A percentile compares a stretch with the other conserved stretches of the same genome.
These are phyloP conservation scores for Chirona hameri DNA, from an alignment of 2,888 invertebrate species.

Conservation along the genomic window DNA sequence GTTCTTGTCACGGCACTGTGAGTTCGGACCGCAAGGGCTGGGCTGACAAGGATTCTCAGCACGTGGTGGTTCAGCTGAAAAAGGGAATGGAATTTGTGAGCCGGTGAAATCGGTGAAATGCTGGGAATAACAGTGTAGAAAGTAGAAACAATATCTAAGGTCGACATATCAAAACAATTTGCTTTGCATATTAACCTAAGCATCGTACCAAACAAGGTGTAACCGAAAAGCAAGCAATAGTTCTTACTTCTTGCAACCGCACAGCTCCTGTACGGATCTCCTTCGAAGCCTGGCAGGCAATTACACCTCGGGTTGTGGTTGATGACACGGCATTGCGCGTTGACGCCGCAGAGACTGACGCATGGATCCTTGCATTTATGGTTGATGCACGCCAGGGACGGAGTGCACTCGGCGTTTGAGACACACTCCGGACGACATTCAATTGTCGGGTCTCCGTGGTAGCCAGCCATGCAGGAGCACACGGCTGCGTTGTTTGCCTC, in stretches of 20 bases:
- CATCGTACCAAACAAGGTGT: no score
- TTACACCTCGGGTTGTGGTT: conserved; percentile 64
- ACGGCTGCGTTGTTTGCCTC: no score
- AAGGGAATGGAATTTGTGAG: conserved; percentile 32
- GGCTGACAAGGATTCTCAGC: conserved; percentile 53
- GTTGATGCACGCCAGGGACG: conserved; percentile 71
- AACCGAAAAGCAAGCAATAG: no score
- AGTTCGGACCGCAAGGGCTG: conserved; percentile 55
- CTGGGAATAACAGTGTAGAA: no score
- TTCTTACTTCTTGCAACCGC: no score
- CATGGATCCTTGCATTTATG: conserved; percentile 64
- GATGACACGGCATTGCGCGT: conserved; percentile 49
- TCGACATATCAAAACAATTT: no score
- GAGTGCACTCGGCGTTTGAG: conserved; percentile 74
- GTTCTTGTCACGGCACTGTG: conserved; percentile 64
- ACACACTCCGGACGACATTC: conserved; percentile 70
- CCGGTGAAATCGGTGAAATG: background rate
- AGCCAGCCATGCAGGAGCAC: conserved; percentile 66
- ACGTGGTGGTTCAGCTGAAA: conserved; percentile 6
- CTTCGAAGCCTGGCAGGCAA: conserved; percentile 74
- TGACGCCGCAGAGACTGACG: conserved; percentile 45
- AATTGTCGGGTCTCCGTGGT: conserved; percentile 58
- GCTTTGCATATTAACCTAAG: no score
- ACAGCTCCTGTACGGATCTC: conserved; percentile 76
- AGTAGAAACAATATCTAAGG: no score